These are phyloP conservation scores for Prunella fulvescens DNA, from an alignment of 2,113 vertebrate genomes.

Conservation along the genomic window DNA sequence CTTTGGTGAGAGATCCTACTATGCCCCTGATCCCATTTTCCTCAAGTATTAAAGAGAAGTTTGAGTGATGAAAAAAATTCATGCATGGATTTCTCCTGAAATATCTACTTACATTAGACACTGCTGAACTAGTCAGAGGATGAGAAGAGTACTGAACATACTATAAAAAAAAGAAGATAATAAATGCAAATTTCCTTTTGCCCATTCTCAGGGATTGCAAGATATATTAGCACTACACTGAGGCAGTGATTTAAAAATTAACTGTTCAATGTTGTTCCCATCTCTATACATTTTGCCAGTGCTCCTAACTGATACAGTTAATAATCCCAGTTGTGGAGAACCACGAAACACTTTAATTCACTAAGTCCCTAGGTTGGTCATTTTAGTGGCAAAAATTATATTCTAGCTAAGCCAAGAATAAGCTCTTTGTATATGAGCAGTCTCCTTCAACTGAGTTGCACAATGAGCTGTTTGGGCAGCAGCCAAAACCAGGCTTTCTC, in stretches of 20 bases:
- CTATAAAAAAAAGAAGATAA: neutral
- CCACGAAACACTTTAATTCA: slow-evolving; percentile 63
- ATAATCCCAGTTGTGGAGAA: slow-evolving; percentile 43
- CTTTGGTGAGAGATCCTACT: neutral
- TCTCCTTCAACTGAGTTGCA: slow-evolving; percentile 63
- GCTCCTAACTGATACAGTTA: slow-evolving; percentile 52
- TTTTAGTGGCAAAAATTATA: slow-evolving; percentile 72
- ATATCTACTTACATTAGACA: neutral
- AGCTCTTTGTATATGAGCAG: slow-evolving; percentile 70
- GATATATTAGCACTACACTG: slow-evolving; percentile 17
- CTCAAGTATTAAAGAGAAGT: neutral
- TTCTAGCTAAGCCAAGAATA: slow-evolving; percentile 73
- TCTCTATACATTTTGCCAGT: slow-evolving; percentile 21
- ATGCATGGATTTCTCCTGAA: slow-evolving; percentile 6
- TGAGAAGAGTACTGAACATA: neutral
- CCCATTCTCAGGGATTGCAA: slow-evolving; percentile 24
- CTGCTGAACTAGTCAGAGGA: neutral
- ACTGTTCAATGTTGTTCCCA: slow-evolving; percentile 30
- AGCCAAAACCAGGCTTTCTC: slow-evolving; percentile 67
- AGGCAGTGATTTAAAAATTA: slow-evolving; percentile 65
- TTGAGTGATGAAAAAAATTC: neutral
- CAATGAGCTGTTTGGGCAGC: slow-evolving; percentile 69
- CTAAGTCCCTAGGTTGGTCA: slow-evolving; percentile 65
- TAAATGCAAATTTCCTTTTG: slow-evolving; percentile 38
- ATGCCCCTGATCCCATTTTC: neutral